Base-by-base conservation (phyloP, 2,888 invertebrate genomes). In the Lasioglossum malachurum region DNA sequence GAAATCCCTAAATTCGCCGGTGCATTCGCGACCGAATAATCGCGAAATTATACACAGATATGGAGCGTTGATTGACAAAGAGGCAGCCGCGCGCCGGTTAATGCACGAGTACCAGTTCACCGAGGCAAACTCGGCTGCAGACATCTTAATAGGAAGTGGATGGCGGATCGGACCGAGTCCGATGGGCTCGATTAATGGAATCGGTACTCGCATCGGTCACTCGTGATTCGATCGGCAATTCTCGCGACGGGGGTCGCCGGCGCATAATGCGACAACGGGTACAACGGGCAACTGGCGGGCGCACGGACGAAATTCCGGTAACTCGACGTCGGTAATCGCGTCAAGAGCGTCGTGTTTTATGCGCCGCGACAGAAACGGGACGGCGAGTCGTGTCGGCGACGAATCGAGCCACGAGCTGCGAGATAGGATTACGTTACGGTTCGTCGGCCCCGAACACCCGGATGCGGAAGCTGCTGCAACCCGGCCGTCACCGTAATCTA, bases 391-490 rank as follows among this genome's bases (percentile, higher is more conserved):
- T 84, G 88, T 88, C 77, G 80, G 78, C 88, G 81, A 86, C 83
- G 88, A 88, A 88, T 88, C 86, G 88, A 83, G 75, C 69, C 75
- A 83, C 80, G 83, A 73, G 81, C 78, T 84, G 84, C 75, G 80
- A 86, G 88, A 87, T 87, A 80, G 88, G 88, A 88, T 88, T 86
- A 85, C 82, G 76, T 67, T 67, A 88, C 83, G 88, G 88, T 86
- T 88, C 88, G 88, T 78, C 86, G 86, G 83, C 81, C 74, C 35
- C 82, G 80, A 86, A 82, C 88, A 87, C 69, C 80, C 80, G 86
- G 82, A 86, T 67, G n/a, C 83, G 88, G 84, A 88, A 87, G 80
- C 88, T 80, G 38, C 82, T 72, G 69, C 83, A 60, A 74, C 78
- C 74, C 64, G 64, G 73, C 74, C 80, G 77, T 82, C 82, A 82